A percentile compares a stretch with the other conserved stretches of the same genome.
phyloP scores from a whole-genome alignment of 2,888 invertebrate genomes.

The Volucella inflata region DNA sequence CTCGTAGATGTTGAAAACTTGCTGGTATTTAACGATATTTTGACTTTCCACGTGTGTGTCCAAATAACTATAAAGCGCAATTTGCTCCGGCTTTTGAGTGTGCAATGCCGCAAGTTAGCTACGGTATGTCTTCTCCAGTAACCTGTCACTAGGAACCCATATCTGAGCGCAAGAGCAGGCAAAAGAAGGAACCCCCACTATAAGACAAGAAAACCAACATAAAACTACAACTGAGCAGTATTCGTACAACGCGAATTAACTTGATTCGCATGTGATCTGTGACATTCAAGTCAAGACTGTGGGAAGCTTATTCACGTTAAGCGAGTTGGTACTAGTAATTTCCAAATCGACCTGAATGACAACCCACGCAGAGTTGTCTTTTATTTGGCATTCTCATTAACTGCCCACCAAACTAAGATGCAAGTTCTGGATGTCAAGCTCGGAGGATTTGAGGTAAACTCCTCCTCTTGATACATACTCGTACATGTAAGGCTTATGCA shows the following conservation, averaged over 20 bases:
- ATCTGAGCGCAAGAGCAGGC: conserved; percentile 19
- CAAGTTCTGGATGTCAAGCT: neutral
- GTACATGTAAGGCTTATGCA: conserved; percentile 35
- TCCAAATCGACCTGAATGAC: neutral
- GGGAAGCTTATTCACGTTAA: conserved; percentile 36
- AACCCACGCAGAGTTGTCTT: conserved; percentile 40
- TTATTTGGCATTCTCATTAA: conserved; percentile 41
- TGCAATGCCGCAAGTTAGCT: conserved; percentile 34
- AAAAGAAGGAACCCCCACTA: neutral
- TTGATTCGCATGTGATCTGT: conserved; percentile 65
- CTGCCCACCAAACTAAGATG: neutral
- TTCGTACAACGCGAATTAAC: conserved; percentile 60
- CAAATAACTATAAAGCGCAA: conserved; percentile 41
- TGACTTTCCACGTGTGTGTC: conserved; percentile 48
- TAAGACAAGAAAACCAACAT: conserved; percentile 2
- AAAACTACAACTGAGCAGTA: neutral
- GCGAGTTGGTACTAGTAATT: conserved; percentile 27
- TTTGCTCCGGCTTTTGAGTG: conserved; percentile 45
- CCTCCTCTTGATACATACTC: too few relatives aligned
- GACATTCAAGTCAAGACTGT: conserved; percentile 55
- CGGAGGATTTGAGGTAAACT: neutral
- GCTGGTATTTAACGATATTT: conserved; percentile 42
- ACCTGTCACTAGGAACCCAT: conserved; percentile 39
- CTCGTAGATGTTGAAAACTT: conserved; percentile 50
- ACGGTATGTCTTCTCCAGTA: conserved; percentile 39